phyloP scores from a whole-genome alignment of 2,888 invertebrate genomes.

The Coelopa pilipes region DNA sequence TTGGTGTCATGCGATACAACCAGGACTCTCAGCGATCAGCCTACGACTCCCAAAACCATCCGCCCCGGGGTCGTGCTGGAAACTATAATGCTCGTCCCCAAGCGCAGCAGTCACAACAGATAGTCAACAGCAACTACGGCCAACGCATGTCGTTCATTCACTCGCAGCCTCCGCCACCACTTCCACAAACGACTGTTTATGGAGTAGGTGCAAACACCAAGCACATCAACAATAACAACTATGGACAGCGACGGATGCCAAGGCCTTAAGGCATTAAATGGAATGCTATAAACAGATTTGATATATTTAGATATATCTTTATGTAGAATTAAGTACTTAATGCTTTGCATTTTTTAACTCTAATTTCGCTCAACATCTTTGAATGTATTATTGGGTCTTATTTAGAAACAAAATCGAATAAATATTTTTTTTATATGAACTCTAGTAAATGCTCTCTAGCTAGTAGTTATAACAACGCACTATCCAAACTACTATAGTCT shows the following conservation, averaged over 20 bases:
- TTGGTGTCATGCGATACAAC: slow-evolving; percentile 31
- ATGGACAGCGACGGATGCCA: slow-evolving; percentile 9
- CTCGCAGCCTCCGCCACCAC: slow-evolving; percentile 15
- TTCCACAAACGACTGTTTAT: background rate
- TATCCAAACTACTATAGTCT: no score
- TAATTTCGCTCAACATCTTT: no score
- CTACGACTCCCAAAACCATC: slow-evolving; percentile 3
- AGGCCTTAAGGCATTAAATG: background rate
- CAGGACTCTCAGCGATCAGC: background rate
- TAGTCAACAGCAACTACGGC: slow-evolving; percentile 11
- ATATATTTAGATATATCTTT: no score
- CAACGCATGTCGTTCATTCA: slow-evolving; percentile 29
- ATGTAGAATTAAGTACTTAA: no score
- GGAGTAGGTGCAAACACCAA: no score
- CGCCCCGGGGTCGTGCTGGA: slow-evolving; percentile 1
- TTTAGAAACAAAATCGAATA: no score
- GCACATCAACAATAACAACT: no score
- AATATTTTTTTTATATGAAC: no score
- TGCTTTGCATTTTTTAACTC: no score
- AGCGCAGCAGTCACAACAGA: slow-evolving; percentile 4
- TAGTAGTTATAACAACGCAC: no score
- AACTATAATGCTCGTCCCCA: slow-evolving; percentile 9
- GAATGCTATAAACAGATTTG: background rate
- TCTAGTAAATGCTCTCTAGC: no score
- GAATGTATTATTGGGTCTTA: no score